These are phyloP conservation scores for Plebejus anna DNA, from an alignment of 2,888 invertebrate species.

Conservation along the genomic window DNA sequence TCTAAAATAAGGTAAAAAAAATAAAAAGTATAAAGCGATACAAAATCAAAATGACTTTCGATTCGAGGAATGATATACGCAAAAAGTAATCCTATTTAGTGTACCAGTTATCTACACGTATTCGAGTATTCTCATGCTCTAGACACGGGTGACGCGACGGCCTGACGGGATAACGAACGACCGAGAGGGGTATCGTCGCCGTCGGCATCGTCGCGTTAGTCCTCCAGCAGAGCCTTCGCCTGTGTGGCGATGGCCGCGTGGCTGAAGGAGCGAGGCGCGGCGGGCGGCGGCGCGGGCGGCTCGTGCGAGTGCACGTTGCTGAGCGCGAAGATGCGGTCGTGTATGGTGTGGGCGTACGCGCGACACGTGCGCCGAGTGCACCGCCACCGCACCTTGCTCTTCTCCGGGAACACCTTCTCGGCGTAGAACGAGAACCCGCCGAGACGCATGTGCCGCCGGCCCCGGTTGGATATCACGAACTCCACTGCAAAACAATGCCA, in stretches of 20 bases:
- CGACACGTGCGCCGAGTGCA: constrained; percentile 75
- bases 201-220: constrained; percentile 42
- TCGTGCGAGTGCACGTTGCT: constrained; percentile 74
- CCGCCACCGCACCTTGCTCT: constrained; percentile 76
- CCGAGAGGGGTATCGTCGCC: neutral
- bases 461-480: constrained; percentile 78
- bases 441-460: constrained; percentile 73
- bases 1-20: neutral
- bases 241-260: constrained; percentile 50
- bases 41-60: neutral
- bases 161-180: neutral
- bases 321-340: constrained; percentile 73
- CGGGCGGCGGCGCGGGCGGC: constrained; percentile 51
- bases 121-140: neutral
- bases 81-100: neutral
- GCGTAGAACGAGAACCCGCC: constrained; percentile 76
- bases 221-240: constrained; percentile 60
- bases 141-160: neutral
- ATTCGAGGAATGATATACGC: constrained; percentile 1
- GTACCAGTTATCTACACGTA: neutral
- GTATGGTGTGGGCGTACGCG: constrained; percentile 74
- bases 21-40: neutral
- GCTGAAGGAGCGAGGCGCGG: constrained; percentile 43
- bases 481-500: constrained; percentile 63
- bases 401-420: constrained; percentile 76